Conservation (phyloP, 2,113 vertebrate species). For the Syngnathus floridae region DNA sequence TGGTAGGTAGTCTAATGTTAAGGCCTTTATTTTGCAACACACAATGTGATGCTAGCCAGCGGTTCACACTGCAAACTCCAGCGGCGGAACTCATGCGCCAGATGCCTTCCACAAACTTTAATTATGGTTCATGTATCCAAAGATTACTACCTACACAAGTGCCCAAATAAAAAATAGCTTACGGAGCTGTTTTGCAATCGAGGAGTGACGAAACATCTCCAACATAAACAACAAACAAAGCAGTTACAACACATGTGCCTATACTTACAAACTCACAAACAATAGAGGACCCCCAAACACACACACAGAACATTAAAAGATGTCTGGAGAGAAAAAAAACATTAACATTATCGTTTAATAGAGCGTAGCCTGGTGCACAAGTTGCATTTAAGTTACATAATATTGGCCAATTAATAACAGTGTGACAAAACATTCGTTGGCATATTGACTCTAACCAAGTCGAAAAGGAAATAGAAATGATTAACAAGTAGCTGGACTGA, state of each 20-base stretch:
- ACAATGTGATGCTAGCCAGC: conserved; percentile 37
- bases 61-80: conserved; percentile 31
- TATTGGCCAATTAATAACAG: background rate
- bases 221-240: conserved; percentile 21
- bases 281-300: background rate
- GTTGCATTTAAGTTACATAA: background rate
- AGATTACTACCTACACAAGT: conserved; percentile 47
- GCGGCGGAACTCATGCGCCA: conserved; percentile 39
- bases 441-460: background rate
- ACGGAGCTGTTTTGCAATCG: conserved; percentile 9
- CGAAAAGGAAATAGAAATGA: background rate
- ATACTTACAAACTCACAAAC: background rate
- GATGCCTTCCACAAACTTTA: conserved; percentile 42
- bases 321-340: conserved; percentile 3
- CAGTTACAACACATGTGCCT: background rate
- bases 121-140: conserved; percentile 49
- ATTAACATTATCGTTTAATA: conserved; percentile 31
- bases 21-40: conserved; percentile 46
- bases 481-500: background rate
- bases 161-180: conserved; percentile 34
- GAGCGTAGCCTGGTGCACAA: conserved; percentile 26
- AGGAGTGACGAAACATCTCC: conserved; percentile 9
- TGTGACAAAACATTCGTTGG: background rate
- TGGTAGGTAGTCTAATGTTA: conserved; percentile 41
- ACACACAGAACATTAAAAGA: conserved; percentile 18